Base-by-base conservation (phyloP, 2,888 invertebrate genomes). In the Shargacucullia verbasci region DNA sequence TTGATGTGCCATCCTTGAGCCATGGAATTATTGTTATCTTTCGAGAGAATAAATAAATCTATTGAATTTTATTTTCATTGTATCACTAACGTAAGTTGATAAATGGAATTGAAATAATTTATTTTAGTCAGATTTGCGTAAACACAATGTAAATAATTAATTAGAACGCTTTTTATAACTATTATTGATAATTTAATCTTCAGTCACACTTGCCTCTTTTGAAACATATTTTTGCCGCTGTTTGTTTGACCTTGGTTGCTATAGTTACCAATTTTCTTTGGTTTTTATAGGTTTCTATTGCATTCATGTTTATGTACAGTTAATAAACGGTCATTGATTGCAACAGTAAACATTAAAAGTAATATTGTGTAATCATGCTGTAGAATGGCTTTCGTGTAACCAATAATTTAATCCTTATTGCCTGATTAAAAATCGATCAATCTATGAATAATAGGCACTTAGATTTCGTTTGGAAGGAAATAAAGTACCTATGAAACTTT, bases 161-260 rank as follows among this genome's bases (percentile, higher is more conserved):
- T 41, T 45, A 52, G 31, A 57, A 58, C 38, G 39, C 33, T 63
- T 68, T 73, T 65, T 68, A 52, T 57, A 46, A 58, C 59, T 70
- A 63, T 68, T 70, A 77, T 76, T 76, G 68, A 65, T 73, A 78
- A 78, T 68, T 71, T 66, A 70, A 50, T 70, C 73, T 79, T 72
- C 77, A 78, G 81, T 83, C 79, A 76, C 86, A 92, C 91, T 91
- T 88, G 88, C 82, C 83, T 88, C 87, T 92, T 92, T 92, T 87
- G 88, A 90, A 90, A 87, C 86, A 88, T 87, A 83, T 83, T 89
- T 85, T 90, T 89, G 87, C 82, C 88, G 89, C 87, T 92, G 90
- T 92, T 91, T 93, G 93, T 92, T 94, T 92, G 91, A 90, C 91
- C 91, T 92, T 92, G 91, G 93, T 94, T 84, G 73, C 86, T 77